Evolutionary conservation across 1,140 invertebrate genomes (phyloP).

Genomic region (Drosophila setifemur): DNA sequence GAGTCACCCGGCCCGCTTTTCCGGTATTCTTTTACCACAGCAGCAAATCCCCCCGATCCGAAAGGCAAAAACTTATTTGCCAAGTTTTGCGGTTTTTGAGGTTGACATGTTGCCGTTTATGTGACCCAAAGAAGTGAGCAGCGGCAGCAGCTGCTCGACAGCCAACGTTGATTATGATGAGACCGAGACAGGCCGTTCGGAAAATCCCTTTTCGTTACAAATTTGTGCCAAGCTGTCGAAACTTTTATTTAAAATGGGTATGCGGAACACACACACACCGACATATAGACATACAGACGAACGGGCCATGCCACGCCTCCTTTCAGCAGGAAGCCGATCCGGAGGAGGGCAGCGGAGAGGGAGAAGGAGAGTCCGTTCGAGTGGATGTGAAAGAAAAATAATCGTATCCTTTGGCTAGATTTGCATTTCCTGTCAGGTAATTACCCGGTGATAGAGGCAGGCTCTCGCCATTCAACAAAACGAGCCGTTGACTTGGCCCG

Average conservation of each 20-base stretch:
- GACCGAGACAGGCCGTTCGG: constrained; percentile 23
- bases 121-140: constrained; percentile 68
- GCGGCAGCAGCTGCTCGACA: constrained; percentile 60
- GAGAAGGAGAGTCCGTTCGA: background rate
- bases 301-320: constrained; percentile 12
- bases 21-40: constrained; percentile 16
- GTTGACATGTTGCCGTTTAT: constrained; percentile 79
- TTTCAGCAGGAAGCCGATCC: constrained; percentile 5
- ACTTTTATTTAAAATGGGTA: constrained; percentile 58
- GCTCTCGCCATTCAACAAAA: constrained; percentile 59
- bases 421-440: constrained; percentile 78
- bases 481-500: constrained; percentile 72
- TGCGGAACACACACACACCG: constrained; percentile 1
- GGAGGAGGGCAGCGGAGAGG: background rate
- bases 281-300: background rate
- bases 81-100: constrained; percentile 79
- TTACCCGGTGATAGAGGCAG: constrained; percentile 69
- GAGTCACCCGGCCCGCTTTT: constrained; percentile 36
- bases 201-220: constrained; percentile 55
- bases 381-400: constrained; percentile 49
- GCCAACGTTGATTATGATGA: constrained; percentile 73
- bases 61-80: constrained; percentile 62
- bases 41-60: background rate
- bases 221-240: constrained; percentile 66
- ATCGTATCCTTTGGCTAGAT: constrained; percentile 62